These are phyloP conservation scores for Epinephelus lanceolatus DNA, from an alignment of 2,113 vertebrate genomes.

Conservation along the genomic window DNA sequence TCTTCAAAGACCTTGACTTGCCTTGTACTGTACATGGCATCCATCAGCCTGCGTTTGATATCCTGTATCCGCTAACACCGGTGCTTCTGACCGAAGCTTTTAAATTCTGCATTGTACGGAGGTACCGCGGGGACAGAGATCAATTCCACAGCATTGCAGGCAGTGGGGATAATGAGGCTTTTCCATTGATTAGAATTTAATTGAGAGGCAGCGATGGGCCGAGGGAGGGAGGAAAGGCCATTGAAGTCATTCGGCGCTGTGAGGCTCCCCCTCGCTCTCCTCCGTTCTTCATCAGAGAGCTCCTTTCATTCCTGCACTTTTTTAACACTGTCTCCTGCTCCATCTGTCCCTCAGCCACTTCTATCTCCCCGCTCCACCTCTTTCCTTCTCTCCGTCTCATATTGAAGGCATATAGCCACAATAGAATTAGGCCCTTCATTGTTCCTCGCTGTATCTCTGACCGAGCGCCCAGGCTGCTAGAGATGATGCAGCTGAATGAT, in stretches of 20 bases:
- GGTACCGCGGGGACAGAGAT: conserved; percentile 65
- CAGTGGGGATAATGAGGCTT: conserved; percentile 78
- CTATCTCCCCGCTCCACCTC: neutral
- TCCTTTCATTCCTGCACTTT: conserved; percentile 28
- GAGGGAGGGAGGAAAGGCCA: conserved; percentile 60
- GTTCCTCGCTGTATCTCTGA: conserved; percentile 9
- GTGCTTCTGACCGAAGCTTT: conserved; percentile 41
- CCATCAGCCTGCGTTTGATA: conserved; percentile 23
- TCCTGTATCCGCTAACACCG: neutral
- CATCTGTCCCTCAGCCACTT: neutral
- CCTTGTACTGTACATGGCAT: neutral
- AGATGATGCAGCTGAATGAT: conserved; percentile 59
- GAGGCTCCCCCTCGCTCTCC: conserved; percentile 31
- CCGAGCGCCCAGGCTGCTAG: conserved; percentile 1
- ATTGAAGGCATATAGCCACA: conserved; percentile 22
- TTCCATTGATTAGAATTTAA: conserved; percentile 81
- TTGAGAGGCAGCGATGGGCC: conserved; percentile 75
- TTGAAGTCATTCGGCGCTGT: conserved; percentile 57
- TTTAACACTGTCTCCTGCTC: neutral
- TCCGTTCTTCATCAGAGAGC: conserved; percentile 31
- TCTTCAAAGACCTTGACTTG: neutral
- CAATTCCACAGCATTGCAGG: conserved; percentile 74
- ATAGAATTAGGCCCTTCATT: conserved; percentile 38
- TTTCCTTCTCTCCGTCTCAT: neutral
- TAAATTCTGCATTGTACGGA: conserved; percentile 60